Conservation (phyloP, 2,888 invertebrate genomes). For the Allacma fusca region DNA sequence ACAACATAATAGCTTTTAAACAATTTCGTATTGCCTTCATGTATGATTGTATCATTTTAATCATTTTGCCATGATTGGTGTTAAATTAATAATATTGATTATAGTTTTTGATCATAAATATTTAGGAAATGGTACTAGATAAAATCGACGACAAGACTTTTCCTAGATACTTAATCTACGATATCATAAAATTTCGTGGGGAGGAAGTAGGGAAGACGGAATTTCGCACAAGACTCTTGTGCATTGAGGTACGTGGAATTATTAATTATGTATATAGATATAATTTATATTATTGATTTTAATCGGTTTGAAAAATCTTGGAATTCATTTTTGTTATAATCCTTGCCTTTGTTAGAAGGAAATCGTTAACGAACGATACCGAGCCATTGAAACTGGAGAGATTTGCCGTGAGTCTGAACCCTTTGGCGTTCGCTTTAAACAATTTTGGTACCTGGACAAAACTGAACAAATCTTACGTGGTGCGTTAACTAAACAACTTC, state of each 20-base stretch:
- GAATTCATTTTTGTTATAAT: not conserved
- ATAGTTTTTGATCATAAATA: too few relatives aligned
- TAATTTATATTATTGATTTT: too few relatives aligned
- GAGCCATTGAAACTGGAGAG: constrained; percentile 78
- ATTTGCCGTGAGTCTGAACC: constrained; percentile 82
- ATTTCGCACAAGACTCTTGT: constrained; percentile 80
- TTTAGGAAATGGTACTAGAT: constrained; percentile 99
- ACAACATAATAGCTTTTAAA: too few relatives aligned
- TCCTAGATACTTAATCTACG: constrained; percentile 93
- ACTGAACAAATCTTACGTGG: constrained; percentile 77
- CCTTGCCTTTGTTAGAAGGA: constrained; percentile 64
- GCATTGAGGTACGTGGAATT: constrained; percentile 71
- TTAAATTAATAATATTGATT: too few relatives aligned
- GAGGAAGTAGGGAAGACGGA: constrained; percentile 77
- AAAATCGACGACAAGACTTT: constrained; percentile 76
- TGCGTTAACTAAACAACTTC: constrained; percentile 83
- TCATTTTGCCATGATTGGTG: too few relatives aligned
- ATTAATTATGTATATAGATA: too few relatives aligned
- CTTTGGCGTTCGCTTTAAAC: constrained; percentile 88
- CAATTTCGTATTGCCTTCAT: not conserved
- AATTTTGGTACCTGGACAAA: constrained; percentile 86
- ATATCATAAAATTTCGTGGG: constrained; percentile 85
- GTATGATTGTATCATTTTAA: constrained; percentile 11
- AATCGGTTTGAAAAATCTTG: constrained; percentile 15
- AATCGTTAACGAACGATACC: constrained; percentile 70